phyloP scores from a whole-genome alignment of 2,113 vertebrate species.

The Ptilorrhoa leucosticta region DNA sequence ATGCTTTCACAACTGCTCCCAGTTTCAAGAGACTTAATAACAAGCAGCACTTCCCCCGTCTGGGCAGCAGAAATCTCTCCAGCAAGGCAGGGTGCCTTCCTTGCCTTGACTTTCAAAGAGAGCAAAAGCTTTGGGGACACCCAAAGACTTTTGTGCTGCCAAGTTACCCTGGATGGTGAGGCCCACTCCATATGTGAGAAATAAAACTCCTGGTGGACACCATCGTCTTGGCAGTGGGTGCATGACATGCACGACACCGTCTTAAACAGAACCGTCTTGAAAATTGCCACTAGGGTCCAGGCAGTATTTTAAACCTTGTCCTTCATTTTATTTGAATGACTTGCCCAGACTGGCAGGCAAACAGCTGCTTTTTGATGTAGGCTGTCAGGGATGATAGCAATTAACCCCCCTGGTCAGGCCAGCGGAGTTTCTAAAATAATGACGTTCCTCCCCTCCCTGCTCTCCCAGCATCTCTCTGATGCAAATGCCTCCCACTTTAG shows the following conservation, averaged over 20 bases:
- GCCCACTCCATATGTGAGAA: neutral
- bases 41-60: conserved; percentile 42
- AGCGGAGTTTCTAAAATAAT: neutral
- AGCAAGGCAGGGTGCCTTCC: conserved; percentile 46
- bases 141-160: neutral
- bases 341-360: neutral
- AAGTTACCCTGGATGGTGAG: neutral
- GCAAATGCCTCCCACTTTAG: neutral
- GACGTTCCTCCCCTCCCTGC: neutral
- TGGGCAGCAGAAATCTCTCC: conserved; percentile 43
- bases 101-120: conserved; percentile 44
- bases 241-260: accelerated
- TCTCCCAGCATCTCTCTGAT: neutral
- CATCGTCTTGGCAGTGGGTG: neutral
- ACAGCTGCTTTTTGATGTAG: neutral
- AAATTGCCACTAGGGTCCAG: accelerated
- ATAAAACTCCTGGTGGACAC: neutral
- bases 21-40: conserved; percentile 39
- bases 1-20: conserved; percentile 30
- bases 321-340: neutral
- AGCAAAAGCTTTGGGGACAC: conserved; percentile 5
- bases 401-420: neutral
- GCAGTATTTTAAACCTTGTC: neutral
- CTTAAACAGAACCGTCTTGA: neutral
- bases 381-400: neutral